These are phyloP conservation scores for Mylabris phalerata DNA, from an alignment of 1,140 invertebrate species.

Conservation along the genomic window DNA sequence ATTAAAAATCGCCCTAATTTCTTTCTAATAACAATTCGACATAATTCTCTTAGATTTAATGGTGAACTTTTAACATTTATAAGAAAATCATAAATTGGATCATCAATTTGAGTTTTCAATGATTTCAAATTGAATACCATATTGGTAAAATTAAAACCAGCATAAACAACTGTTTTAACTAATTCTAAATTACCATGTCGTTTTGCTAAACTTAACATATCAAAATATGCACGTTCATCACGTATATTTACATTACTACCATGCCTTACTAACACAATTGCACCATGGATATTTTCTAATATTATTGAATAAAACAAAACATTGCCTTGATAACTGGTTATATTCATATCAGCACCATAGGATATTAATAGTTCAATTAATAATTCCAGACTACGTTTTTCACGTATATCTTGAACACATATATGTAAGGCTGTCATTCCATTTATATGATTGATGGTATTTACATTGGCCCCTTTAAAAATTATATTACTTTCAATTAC, in stretches of 20 bases:
- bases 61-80: constrained; percentile 40
- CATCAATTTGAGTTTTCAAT: constrained; percentile 25
- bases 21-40: constrained; percentile 42
- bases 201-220: constrained; percentile 43
- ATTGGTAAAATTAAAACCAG: constrained; percentile 36
- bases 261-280: constrained; percentile 31
- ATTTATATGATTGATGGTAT: constrained; percentile 42
- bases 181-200: constrained; percentile 38
- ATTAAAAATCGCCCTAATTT: constrained; percentile 31
- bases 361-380: constrained; percentile 45
- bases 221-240: constrained; percentile 34
- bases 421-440: constrained; percentile 46
- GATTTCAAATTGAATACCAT: constrained; percentile 33
- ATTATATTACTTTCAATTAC: too few relatives aligned
- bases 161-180: constrained; percentile 36
- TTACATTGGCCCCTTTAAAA: constrained; percentile 44
- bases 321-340: constrained; percentile 42
- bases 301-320: constrained; percentile 37
- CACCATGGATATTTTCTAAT: constrained; percentile 29
- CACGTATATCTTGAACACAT: constrained; percentile 43
- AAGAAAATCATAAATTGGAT: constrained; percentile 35
- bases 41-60: constrained; percentile 43
- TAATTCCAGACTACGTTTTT: constrained; percentile 37
- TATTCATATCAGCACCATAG: constrained; percentile 44
- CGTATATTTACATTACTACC: constrained; percentile 39